These are phyloP conservation scores for Horisme vitalbata DNA, from an alignment of 2,888 invertebrate genomes.

Conservation along the genomic window DNA sequence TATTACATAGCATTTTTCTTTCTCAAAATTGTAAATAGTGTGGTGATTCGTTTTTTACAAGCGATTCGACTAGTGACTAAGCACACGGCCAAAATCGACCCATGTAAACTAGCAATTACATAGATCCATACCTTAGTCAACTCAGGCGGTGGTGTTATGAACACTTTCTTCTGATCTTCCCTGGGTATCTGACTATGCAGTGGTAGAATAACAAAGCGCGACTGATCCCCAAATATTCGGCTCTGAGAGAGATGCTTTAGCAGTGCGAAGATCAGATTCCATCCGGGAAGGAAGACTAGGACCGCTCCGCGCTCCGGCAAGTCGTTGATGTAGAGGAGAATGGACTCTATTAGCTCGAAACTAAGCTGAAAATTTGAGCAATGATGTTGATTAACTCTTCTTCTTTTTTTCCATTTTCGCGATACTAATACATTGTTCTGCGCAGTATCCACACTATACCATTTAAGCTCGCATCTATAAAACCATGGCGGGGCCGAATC, in stretches of 20 bases:
- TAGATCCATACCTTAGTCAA: slow-evolving; percentile 88
- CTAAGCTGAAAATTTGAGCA: slow-evolving; percentile 83
- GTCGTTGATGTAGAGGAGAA: slow-evolving; percentile 85
- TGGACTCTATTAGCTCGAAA: slow-evolving; percentile 94
- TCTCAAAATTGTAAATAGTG: too few relatives aligned
- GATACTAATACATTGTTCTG: too few relatives aligned
- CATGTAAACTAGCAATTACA: neutral
- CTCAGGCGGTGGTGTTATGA: slow-evolving; percentile 91
- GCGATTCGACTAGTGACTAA: too few relatives aligned
- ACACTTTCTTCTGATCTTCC: slow-evolving; percentile 97
- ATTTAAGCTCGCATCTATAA: too few relatives aligned
- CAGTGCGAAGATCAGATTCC: slow-evolving; percentile 97
- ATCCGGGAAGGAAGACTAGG: slow-evolving; percentile 96
- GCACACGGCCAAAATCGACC: too few relatives aligned
- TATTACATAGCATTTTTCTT: too few relatives aligned
- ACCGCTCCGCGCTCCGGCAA: slow-evolving; percentile 91
- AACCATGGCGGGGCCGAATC: too few relatives aligned
- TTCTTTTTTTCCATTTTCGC: too few relatives aligned
- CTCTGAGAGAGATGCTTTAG: slow-evolving; percentile 91
- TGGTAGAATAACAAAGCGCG: slow-evolving; percentile 91
- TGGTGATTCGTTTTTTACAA: too few relatives aligned
- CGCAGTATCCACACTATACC: too few relatives aligned
- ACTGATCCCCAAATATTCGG: slow-evolving; percentile 84
- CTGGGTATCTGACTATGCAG: slow-evolving; percentile 98
- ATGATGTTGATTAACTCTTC: too few relatives aligned